Conservation (phyloP, 1,140 invertebrate species). For the Zaprionus inermis region DNA sequence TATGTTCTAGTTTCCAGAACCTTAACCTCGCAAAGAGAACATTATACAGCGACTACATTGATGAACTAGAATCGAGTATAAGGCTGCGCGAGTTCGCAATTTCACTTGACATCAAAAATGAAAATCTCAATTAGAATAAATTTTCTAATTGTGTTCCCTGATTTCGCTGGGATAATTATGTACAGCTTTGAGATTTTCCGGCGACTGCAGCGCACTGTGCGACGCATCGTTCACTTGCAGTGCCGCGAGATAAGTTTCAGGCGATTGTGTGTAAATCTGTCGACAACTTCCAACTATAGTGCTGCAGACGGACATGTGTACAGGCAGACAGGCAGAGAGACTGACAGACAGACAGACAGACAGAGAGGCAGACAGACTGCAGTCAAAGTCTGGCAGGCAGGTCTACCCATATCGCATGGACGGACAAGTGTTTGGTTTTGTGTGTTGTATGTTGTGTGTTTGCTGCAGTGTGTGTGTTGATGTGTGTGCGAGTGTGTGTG, state of each 20-base stretch:
- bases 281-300: conserved; percentile 58
- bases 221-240: not conserved
- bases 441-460: conserved; percentile 12
- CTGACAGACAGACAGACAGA: not conserved
- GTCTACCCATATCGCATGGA: conserved; percentile 21
- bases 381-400: conserved; percentile 9
- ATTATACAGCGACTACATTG: not conserved
- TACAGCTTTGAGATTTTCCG: not conserved
- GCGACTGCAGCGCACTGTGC: not conserved
- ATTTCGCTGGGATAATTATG: not conserved
- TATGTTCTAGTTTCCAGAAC: too few species aligned
- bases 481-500: conserved; percentile 32
- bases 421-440: conserved; percentile 44
- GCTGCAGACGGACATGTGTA: conserved; percentile 48
- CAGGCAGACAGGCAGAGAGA: conserved; percentile 7
- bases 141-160: not conserved
- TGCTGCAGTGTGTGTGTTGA: conserved; percentile 24
- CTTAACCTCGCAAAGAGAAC: not conserved
- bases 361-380: conserved; percentile 7
- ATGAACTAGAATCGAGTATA: not conserved
- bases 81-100: not conserved
- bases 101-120: not conserved
- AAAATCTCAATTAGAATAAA: not conserved
- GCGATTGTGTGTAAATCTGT: conserved; percentile 76
- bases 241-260: conserved; percentile 41